Evolutionary conservation across 2,797 vertebrate genomes (phyloP), one percentile per base, ranked within the genome.

Genomic region (Pangasius sanitwongsei): DNA sequence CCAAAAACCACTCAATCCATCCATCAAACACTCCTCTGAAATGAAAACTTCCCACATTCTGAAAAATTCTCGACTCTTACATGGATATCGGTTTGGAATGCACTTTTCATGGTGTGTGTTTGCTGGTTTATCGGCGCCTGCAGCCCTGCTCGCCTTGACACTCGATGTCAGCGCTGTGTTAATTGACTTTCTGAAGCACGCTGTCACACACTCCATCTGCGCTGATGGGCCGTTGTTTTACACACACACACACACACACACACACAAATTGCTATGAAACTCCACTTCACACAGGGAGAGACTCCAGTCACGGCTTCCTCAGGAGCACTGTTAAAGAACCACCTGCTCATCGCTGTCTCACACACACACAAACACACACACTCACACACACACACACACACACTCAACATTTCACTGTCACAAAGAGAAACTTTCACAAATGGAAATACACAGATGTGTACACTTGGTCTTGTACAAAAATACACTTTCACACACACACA

Each of bases 171-270:
- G 95, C 92, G 93, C 94, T 96, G 95, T 96, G 93, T 95, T 96
- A 96, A 96, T 96, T 96, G 94, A 96, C 95, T 96, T 96, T 92
- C 95, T 92, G 95, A 95, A 95, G 91, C 86, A 91, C 90, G 92
- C 93, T 94, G 94, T 93, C 91, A 92, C 90, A 90, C 92, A 90
- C 92, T 92, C 89, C 91, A 89, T 41, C 67, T 92, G 89, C 53
- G 65, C 81, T 84, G 88, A 89, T 90, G 85, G 85, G 53, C 53
- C 25, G 65, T 28, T 28, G 28, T 86, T 80, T 83, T 55, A 37
- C 89, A 74, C 86, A 88, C 86, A 80, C 77, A 44, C 50, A 50
- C 53, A 67, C 59, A 70, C 81, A 83, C 74, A 87, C 6, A 50
- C 57, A 84, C 87, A 78, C 59, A 70, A 59, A 83, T 0, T 9